Conservation (phyloP, 2,113 vertebrate species). For the Pelecanus crispus region DNA sequence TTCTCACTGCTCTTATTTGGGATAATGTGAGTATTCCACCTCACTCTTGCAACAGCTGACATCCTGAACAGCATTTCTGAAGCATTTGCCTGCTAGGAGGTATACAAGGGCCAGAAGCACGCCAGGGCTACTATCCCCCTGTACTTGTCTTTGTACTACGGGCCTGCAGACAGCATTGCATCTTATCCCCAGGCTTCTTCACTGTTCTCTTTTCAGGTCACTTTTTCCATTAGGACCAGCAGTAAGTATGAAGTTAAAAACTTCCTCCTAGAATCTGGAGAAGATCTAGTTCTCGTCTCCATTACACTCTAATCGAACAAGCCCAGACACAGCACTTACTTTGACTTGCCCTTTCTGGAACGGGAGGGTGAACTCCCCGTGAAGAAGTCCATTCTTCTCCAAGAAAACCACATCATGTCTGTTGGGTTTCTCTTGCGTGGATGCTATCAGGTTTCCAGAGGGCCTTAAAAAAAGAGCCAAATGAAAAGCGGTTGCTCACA, state of each 20-base stretch:
- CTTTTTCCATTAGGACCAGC: not conserved
- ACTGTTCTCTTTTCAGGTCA: not conserved
- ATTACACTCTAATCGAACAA: not conserved
- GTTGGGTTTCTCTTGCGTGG: slow-evolving; percentile 87
- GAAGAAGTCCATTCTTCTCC: slow-evolving; percentile 96
- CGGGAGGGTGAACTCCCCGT: slow-evolving; percentile 90
- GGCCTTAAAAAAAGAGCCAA: slow-evolving; percentile 73
- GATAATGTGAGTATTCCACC: not conserved
- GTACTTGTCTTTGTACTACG: rapidly evolving
- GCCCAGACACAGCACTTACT: slow-evolving; percentile 58
- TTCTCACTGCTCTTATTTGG: not conserved
- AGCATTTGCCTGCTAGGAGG: not conserved
- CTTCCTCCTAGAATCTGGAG: not conserved
- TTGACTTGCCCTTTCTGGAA: slow-evolving; percentile 83
- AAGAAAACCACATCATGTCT: slow-evolving; percentile 92
- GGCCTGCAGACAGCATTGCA: not conserved
- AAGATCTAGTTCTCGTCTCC: not conserved
- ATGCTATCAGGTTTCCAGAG: slow-evolving; percentile 89
- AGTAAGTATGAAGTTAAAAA: not conserved
- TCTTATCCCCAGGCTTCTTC: not conserved
- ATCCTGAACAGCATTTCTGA: not conserved
- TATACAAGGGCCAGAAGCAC: not conserved
- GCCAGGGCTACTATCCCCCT: not conserved
- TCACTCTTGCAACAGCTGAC: not conserved
- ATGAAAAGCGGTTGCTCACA: not conserved